Evolutionary conservation across 2,888 invertebrate species (phyloP), one percentile per base, ranked within the genome.

Genomic region (Orthosia incerta): DNA sequence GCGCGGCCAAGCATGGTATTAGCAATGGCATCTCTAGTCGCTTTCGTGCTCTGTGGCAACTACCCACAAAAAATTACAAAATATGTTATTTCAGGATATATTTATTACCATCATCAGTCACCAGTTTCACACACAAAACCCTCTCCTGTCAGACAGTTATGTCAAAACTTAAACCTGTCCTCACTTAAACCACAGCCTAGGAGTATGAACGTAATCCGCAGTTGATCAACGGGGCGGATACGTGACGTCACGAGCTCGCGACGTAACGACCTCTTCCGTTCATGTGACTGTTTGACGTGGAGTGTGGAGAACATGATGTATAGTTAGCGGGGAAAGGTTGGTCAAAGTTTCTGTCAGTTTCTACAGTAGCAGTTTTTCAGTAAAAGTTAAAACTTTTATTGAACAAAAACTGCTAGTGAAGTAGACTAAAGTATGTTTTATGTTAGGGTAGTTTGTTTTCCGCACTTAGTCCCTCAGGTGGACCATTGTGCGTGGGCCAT

Each of bases 171-270:
- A 70, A 77, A 69, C 23, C 50, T 72, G 65, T 39, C 61, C 39
- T 1, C 71, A 85, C 80, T 84, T 78, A 81, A 85, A 70, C 74
- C 88, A 50, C 75, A 76, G 79, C 79, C 80, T 78, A 61, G 70
- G 72, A 67, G 85, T 83, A 85, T 85, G 62, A 55, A 86, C 88
- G 83, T 89, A 89, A 91, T 89, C 91, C 89, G 79, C 86, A 87
- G 89, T 90, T 89, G 88, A 91, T 91, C 89, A 90, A 89, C 87
- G 65, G 88, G 80, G 82, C 85, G 80, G 86, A 83, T 85, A 90
- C 90, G 91, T 91, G 91, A 87, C 86, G 88, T 88, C 90, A 88
- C 86, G 87, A 85, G 56, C 53, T 76, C 77, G 76, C 72, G 81
- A 83, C 84, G 81, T 87, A 86, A 90, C 86, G 86, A 85, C 82